Evolutionary conservation across 2,113 vertebrate species (phyloP), one percentile per base, ranked within the genome.

Genomic region (Siniperca knerii): DNA sequence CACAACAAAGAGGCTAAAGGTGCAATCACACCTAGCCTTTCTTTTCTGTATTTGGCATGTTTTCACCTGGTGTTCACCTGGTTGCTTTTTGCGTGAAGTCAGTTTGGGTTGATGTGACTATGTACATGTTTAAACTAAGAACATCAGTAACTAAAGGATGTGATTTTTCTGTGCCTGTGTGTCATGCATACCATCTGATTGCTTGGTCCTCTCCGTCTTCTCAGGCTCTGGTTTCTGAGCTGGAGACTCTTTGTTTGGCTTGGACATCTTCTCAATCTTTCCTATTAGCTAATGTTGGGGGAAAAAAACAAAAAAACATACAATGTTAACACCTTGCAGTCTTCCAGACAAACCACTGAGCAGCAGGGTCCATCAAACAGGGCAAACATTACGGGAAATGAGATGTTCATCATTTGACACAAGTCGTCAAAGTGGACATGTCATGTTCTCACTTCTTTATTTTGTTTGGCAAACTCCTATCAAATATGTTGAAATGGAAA

Each of bases 171-270:
- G 25, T 54, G 12, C 0, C 5, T 55, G n/a, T 52, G 74, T 52
- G 20, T 67, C 15, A 21, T 16, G 83, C 97, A 95, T 94, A 98
- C 98, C 96, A 77, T 97, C 97, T 54, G 95, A 73, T 64, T 94
- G 97, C 89, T 94, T 96, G 65, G 1, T 76, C 87, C 94, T 97
- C 75, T 98, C 97, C 23, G 95, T 94, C 90, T 96, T 99, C 77
- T 98, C 97, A 1, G 87, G 44, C 6, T 98, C 98, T 79, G 92
- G 25, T 58, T 91, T 98, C 91, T 95, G 97, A 60, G 88, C 96
- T 13, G 91, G 87, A 88, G 97, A 97, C 69, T 98, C 98, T 95
- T 97, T 99, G 79, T 85, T 55, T 13, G 79, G 0, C 91, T 98
- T 98, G 12, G 62, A 68, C 93, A 96, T 96, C 94, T 96, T 97